Percentiles rank a stretch among this genome's conserved stretches.
Evolutionary conservation across 64 coral and sea anemone species (phyloP).

Genomic region (Stichodactyla helianthus): DNA sequence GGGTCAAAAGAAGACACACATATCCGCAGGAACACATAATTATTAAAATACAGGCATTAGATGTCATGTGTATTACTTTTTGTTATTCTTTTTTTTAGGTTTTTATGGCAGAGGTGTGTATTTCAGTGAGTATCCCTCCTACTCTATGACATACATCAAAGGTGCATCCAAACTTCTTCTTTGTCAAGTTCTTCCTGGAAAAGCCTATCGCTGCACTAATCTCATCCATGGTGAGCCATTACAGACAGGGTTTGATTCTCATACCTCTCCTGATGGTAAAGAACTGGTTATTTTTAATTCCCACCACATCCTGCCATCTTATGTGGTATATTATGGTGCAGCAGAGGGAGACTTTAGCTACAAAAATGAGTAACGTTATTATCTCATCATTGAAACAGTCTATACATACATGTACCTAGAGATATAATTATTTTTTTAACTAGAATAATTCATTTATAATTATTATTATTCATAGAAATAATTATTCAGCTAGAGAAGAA

Average conservation of each 20-base stretch:
- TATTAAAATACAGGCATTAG: no score
- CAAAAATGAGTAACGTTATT: neutral
- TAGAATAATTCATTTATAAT: no score
- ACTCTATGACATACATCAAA: constrained; percentile 77
- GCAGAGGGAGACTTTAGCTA: constrained; percentile 66
- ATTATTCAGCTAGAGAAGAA: no score
- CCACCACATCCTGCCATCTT: constrained; percentile 71
- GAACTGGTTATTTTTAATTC: constrained; percentile 86
- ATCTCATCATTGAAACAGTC: no score
- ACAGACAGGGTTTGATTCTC: constrained; percentile 52
- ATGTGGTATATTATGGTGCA: constrained; percentile 78
- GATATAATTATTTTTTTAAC: no score
- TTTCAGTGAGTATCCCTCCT: constrained; percentile 85
- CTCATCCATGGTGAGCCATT: constrained; percentile 79
- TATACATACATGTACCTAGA: no score
- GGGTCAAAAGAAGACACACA: no score
- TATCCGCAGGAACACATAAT: no score
- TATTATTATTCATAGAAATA: no score
- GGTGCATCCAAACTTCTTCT: constrained; percentile 76
- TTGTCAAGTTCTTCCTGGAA: constrained; percentile 77
- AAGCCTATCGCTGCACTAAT: constrained; percentile 64
- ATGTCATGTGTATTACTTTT: neutral
- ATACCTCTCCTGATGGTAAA: constrained; percentile 84
- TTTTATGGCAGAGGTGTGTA: constrained; percentile 71
- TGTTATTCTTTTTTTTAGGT: neutral